Conservation (phyloP, 1,140 invertebrate species). For the Glossosoma conforme region DNA sequence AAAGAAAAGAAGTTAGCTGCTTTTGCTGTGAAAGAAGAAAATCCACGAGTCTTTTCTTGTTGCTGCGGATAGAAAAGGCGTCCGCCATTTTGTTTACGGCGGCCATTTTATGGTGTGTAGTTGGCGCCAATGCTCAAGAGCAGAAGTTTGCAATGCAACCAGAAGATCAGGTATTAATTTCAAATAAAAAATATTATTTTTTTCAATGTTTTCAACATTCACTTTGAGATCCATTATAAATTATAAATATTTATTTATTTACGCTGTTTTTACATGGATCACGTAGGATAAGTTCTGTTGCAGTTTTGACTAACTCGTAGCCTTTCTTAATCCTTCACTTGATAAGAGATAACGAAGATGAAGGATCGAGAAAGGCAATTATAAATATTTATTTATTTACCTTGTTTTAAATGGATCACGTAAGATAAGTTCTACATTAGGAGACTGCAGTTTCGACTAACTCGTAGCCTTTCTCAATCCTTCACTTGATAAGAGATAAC, state of each 20-base stretch:
- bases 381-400: no score
- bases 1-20: no score
- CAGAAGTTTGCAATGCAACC: constrained; percentile 76
- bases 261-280: neutral
- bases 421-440: no score
- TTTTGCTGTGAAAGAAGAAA: no score
- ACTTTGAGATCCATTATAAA: neutral
- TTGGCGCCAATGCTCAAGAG: constrained; percentile 30
- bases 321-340: neutral
- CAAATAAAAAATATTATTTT: constrained; percentile 14
- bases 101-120: constrained; percentile 12
- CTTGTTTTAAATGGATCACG: no score
- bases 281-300: neutral
- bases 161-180: constrained; percentile 58
- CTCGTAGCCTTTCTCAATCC: no score
- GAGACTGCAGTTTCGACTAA: no score
- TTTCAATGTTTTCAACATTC: neutral
- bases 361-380: no score
- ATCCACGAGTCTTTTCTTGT: constrained; percentile 25
- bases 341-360: neutral
- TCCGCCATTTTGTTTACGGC: constrained; percentile 3
- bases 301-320: neutral
- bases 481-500: no score
- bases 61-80: constrained; percentile 20
- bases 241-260: neutral